These are phyloP conservation scores for Beris chalybata DNA, from an alignment of 2,888 invertebrate genomes.

Conservation along the genomic window DNA sequence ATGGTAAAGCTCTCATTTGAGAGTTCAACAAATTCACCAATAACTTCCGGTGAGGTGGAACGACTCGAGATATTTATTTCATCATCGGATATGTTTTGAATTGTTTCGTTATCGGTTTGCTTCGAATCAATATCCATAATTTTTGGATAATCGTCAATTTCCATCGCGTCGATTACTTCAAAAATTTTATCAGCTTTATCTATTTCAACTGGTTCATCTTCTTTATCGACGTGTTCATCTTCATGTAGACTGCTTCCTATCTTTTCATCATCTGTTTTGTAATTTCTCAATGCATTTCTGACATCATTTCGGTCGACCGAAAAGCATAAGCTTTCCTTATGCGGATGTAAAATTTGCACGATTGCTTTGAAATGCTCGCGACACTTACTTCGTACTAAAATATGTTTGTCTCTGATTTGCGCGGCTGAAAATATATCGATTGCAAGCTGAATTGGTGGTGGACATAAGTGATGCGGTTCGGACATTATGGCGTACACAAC, in stretches of 20 bases:
- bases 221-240: neutral
- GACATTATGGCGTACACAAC: conserved; percentile 41
- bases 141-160: neutral
- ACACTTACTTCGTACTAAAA: conserved; percentile 42
- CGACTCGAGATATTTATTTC: conserved; percentile 1
- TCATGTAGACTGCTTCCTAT: neutral
- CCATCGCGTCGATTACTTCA: too few species aligned
- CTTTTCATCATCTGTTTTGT: conserved; percentile 31
- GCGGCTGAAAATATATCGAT: conserved; percentile 43
- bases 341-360: conserved; percentile 48
- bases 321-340: conserved; percentile 47
- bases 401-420: conserved; percentile 42
- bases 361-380: conserved; percentile 40
- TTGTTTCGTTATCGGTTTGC: neutral
- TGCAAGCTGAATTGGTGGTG: conserved; percentile 46
- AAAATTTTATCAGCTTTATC: conserved; percentile 22
- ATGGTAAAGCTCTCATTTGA: too few species aligned
- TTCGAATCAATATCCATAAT: conserved; percentile 13
- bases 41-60: conserved; percentile 11
- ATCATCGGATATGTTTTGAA: conserved; percentile 1
- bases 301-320: conserved; percentile 44
- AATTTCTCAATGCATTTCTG: conserved; percentile 41
- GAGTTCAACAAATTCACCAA: neutral
- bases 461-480: conserved; percentile 45
- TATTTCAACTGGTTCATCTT: neutral